Evolutionary conservation across 2,113 vertebrate genomes (phyloP).

Genomic region (Xyrauchen texanus): DNA sequence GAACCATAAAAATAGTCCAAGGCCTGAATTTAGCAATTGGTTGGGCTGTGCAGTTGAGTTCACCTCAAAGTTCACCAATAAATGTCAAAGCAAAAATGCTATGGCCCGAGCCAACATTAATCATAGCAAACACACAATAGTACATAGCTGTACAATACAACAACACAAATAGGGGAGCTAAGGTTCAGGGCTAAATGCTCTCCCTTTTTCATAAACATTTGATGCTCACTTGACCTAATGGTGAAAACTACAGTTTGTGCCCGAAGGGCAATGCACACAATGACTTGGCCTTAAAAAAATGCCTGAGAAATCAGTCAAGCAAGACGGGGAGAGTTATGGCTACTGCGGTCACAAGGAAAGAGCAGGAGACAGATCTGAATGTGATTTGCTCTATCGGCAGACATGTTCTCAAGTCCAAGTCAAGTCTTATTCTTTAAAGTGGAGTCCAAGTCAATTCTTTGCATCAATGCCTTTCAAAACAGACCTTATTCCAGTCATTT

Average conservation of each 20-base stretch:
- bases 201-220: not conserved
- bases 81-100: constrained; percentile 21
- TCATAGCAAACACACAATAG: constrained; percentile 11
- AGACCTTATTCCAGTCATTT: too few species aligned
- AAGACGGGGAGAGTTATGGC: constrained; percentile 8
- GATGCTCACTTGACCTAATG: constrained; percentile 17
- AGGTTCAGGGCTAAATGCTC: constrained; percentile 2
- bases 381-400: constrained; percentile 26
- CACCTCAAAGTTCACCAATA: constrained; percentile 36
- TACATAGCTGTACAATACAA: constrained; percentile 9
- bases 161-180: not conserved
- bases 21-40: constrained; percentile 8
- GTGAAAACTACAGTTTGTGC: constrained; percentile 17
- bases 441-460: too few species aligned
- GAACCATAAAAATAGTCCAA: not conserved
- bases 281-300: not conserved
- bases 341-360: not conserved
- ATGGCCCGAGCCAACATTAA: constrained; percentile 24
- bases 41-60: not conserved
- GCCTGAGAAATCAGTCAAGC: constrained; percentile 14
- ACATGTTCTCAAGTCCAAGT: not conserved
- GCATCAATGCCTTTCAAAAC: too few species aligned
- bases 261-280: not conserved
- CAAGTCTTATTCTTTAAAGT: too few species aligned
- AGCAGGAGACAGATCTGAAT: not conserved